These are phyloP conservation scores for Drepana falcataria DNA, from an alignment of 2,888 invertebrate genomes.

Conservation along the genomic window DNA sequence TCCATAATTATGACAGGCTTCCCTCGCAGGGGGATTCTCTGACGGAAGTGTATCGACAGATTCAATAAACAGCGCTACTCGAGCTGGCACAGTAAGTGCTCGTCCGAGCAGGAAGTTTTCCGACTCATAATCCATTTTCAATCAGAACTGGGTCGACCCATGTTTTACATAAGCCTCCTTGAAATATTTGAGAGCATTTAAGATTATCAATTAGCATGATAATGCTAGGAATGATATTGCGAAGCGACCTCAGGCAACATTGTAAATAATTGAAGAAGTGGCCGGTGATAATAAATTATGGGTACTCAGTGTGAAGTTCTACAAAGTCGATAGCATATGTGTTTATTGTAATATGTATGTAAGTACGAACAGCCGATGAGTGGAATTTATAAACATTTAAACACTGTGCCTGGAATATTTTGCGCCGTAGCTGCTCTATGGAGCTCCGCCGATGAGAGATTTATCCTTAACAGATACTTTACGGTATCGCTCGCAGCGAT, in stretches of 20 bases:
- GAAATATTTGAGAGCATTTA: conserved; percentile 27
- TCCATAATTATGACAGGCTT: conserved; percentile 28
- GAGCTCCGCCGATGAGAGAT: conserved; percentile 50
- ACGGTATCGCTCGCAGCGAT: conserved; percentile 30
- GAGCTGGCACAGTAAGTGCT: conserved; percentile 49
- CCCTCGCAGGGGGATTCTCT: conserved; percentile 23
- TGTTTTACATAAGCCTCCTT: conserved; percentile 42
- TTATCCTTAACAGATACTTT: conserved; percentile 45
- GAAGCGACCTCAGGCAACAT: background rate
- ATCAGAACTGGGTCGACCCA: conserved; percentile 48
- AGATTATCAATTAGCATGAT: background rate
- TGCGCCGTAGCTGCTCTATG: conserved; percentile 32
- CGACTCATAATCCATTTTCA: conserved; percentile 55
- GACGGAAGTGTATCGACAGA: conserved; percentile 47
- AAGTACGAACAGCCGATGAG: conserved; percentile 56
- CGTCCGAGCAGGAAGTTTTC: conserved; percentile 42
- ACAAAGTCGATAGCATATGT: conserved; percentile 35
- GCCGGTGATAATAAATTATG: background rate
- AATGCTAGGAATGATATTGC: background rate
- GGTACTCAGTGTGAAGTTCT: conserved; percentile 13
- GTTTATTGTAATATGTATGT: conserved; percentile 54
- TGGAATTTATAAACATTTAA: conserved; percentile 62
- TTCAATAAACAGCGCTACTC: conserved; percentile 54
- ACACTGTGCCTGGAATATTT: conserved; percentile 40
- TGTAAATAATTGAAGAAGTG: background rate